Base-by-base conservation (phyloP, 1,140 invertebrate genomes). In the Forficula auricularia region DNA sequence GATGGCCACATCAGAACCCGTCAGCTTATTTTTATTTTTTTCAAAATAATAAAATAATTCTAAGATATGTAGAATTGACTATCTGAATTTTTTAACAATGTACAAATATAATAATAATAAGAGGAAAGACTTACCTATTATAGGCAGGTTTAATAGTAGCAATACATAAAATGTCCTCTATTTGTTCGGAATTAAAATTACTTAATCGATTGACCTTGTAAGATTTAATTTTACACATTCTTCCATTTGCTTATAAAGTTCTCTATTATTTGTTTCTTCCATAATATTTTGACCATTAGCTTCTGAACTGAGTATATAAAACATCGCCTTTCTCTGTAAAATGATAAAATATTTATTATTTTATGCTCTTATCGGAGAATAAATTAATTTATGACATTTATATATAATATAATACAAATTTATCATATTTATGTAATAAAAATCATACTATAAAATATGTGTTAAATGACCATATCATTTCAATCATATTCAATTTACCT, bases 111-210 rank as follows among this genome's bases (percentile, higher is more conserved):
- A n/a, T n/a, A n/a, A n/a, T n/a, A n/a, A n/a, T n/a, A n/a, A n/a
- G n/a, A n/a, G n/a, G 14, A 7, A 3, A 14, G 9, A 19, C 44
- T 32, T 38, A 39, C 19, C 18, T 40, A 14, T 43, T 47, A 16
- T 19, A 13, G 4, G 30, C 38, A n/a, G 38, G 30, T 20, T 47
- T 36, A 37, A 38, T 43, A 22, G 36, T 47, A 13, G 20, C 33
- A 33, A 40, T 19, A 4, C 19, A 12, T 20, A 39, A 16, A n/a
- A 41, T 12, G 3, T 18, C 16, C 7, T 65, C 50, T 19, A 76
- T 61, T 52, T 78, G 75, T 40, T 64, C 51, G 44, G 55, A 60
- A 48, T 71, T 75, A 50, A 78, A 79, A 50, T 77, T 78, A 8
- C 72, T 76, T 2, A 77, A 22, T 75, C 74, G 48, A 77, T 74